Base-by-base conservation (phyloP, 2,797 vertebrate genomes). In the Threskiornis aethiopicus region DNA sequence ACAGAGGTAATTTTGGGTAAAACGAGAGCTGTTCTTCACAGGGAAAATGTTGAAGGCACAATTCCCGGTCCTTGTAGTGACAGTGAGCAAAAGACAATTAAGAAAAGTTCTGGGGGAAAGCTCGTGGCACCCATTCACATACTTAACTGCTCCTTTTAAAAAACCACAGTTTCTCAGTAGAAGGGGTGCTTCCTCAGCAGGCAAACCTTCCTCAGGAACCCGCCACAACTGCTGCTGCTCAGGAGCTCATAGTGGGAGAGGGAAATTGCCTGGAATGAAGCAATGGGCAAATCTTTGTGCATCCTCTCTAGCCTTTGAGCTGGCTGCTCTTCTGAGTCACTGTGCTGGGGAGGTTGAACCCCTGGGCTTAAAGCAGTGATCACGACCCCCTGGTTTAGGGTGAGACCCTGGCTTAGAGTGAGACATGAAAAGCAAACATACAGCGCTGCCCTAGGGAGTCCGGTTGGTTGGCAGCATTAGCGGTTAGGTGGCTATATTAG, bases 401-500 rank as follows among this genome's bases (percentile, higher is more conserved):
- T 83, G 67, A 96, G 89, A 80, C 35, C 76, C 66, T 65, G 75
- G 92, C 88, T 97, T 75, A 91, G 69, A 58, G 72, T 31, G 69
- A 97, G 65, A 62, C 76, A 92, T 1, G 25, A 73, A 97, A 88
- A 96, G 69, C 89, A 93, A 96, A 96, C 87, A 91, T 22, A n/a
- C 46, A 81, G 89, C 0, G 0, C 79, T 93, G 87, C 96, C 90
- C 87, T 33, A 39, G 94, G 90, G 91, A 95, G 84, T 39, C 92
- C 7, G 0, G 25, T 33, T 88, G 72, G 75, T 29, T 96, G 93
- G 95, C 94, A 97, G 96, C 91, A 75, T 90, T 80, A 91, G 91
- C 87, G 73, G 90, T 70, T 92, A 97, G 96, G 96, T 96, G 94
- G 90, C 94, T 95, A 52, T 92, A 97, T 96, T 96, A 97, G 93